A percentile compares a stretch with the other conserved stretches of the same genome.
phyloP scores from a whole-genome alignment of 2,797 vertebrate species.

The Alfaro cultratus region DNA sequence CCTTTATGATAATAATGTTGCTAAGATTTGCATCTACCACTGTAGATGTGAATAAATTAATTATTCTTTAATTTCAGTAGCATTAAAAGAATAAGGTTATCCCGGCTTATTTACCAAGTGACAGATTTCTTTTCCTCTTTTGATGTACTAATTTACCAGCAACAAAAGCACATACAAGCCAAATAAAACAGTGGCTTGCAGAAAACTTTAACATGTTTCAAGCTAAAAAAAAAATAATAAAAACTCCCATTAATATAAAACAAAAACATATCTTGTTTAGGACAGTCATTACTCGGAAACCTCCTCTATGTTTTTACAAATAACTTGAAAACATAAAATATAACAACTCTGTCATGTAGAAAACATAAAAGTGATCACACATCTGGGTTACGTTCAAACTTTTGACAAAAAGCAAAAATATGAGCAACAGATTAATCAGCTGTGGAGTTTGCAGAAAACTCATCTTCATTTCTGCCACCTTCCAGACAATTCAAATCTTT shows the following conservation, averaged over 20 bases:
- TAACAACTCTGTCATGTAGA: neutral
- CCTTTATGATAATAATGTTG: neutral
- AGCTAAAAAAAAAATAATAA: neutral
- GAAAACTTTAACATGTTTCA: neutral
- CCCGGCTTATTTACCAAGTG: neutral
- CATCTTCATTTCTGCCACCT: neutral
- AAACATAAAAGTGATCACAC: neutral
- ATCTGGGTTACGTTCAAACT: neutral
- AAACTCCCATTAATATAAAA: neutral
- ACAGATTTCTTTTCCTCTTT: neutral
- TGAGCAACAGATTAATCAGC: neutral
- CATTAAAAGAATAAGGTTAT: neutral
- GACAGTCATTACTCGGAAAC: neutral
- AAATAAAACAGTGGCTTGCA: neutral
- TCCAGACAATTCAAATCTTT: neutral
- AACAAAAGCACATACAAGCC: neutral
- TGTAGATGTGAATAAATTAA: too few species aligned
- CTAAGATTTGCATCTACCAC: neutral
- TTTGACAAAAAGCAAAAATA: neutral
- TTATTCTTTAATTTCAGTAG: neutral
- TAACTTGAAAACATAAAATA: neutral
- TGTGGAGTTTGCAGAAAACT: neutral
- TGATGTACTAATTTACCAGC: neutral
- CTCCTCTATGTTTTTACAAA: neutral
- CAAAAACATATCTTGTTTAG: neutral